These are phyloP conservation scores for Salvelinus sp. DNA, from an alignment of 2,113 vertebrate species.

Conservation along the genomic window DNA sequence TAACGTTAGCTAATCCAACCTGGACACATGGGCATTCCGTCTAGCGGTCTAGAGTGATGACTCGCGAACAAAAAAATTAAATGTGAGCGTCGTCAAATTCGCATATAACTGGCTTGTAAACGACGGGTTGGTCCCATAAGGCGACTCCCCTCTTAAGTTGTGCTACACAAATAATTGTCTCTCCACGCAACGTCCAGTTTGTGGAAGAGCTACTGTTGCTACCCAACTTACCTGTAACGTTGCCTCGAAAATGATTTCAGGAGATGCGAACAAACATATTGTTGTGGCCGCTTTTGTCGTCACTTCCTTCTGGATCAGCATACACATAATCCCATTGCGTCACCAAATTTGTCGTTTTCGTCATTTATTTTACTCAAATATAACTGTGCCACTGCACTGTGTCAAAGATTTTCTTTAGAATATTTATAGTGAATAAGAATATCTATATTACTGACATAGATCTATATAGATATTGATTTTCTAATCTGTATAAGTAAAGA, in stretches of 20 bases:
- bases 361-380: background rate
- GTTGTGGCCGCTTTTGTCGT: conserved; percentile 14
- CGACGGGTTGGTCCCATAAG: background rate
- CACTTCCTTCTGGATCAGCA: conserved; percentile 9
- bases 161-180: background rate
- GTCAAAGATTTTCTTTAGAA: too few species aligned
- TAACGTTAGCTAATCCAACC: background rate
- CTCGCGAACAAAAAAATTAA: too few species aligned
- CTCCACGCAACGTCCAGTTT: background rate
- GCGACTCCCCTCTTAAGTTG: background rate
- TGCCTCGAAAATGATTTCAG: background rate
- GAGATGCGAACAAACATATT: background rate
- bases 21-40: background rate
- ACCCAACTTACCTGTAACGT: too few species aligned
- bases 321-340: conserved; percentile 6
- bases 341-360: conserved; percentile 1
- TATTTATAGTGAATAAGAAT: too few species aligned
- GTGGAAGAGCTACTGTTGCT: background rate
- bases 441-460: too few species aligned
- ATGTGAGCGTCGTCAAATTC: background rate
- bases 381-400: too few species aligned
- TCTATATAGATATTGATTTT: too few species aligned
- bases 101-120: background rate
- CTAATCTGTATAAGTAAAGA: too few species aligned
- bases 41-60: background rate